phyloP scores from a whole-genome alignment of 1,140 invertebrate species.

The Apolygus lucorum region DNA sequence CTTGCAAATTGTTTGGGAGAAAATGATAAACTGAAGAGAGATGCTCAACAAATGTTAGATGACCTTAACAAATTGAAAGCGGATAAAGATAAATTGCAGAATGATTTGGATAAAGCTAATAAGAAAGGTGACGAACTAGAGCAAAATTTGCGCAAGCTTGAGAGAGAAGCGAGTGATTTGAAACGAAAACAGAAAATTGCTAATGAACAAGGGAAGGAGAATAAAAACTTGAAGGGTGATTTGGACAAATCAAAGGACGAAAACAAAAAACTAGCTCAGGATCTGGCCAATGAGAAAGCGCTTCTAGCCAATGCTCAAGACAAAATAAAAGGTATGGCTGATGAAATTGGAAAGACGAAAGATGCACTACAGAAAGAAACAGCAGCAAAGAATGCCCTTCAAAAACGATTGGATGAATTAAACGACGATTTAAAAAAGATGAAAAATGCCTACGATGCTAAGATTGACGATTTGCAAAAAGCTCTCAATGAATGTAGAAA shows the following conservation, averaged over 20 bases:
- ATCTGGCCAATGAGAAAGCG: background rate
- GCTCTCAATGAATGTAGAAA: background rate
- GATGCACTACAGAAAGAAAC: slow-evolving; percentile 9
- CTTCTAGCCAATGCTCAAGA: background rate
- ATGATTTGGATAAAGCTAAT: background rate
- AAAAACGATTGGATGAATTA: background rate
- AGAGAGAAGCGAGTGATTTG: background rate
- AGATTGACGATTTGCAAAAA: background rate
- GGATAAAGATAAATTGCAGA: background rate
- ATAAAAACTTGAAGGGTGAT: background rate
- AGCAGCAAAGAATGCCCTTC: background rate
- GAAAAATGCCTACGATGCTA: background rate
- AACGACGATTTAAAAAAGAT: slow-evolving; percentile 5
- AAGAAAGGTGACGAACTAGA: background rate
- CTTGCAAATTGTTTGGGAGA: background rate
- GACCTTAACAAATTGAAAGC: too few species aligned
- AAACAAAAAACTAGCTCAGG: background rate
- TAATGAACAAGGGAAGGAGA: background rate
- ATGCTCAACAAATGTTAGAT: too few species aligned
- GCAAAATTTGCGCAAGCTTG: background rate
- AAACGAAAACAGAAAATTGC: background rate
- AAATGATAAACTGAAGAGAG: background rate
- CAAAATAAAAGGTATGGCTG: slow-evolving; percentile 1
- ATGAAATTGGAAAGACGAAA: background rate
- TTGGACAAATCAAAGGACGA: background rate